phyloP scores from a whole-genome alignment of 2,113 vertebrate genomes.

The Cryptoleucopteryx plumbea region DNA sequence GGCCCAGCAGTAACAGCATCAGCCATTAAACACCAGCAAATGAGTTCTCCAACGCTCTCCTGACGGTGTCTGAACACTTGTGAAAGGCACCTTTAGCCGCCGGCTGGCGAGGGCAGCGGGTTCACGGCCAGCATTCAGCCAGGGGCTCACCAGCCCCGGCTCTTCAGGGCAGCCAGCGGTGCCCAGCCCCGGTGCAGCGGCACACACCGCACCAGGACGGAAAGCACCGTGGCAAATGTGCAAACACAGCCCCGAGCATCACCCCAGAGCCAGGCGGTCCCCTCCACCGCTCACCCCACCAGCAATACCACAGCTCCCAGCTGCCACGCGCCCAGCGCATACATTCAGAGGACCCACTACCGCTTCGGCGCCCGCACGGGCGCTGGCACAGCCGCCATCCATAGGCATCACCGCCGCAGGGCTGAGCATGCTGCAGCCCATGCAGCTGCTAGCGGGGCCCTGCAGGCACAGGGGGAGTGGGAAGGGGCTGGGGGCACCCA shows the following conservation, averaged over 20 bases:
- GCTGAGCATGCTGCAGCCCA: accelerated
- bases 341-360: neutral
- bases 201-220: neutral
- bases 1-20: neutral
- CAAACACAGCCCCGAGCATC: neutral
- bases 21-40: neutral
- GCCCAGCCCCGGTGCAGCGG: neutral
- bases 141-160: too few species aligned
- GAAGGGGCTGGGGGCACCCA: neutral
- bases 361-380: accelerated
- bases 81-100: neutral
- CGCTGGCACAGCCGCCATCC: accelerated
- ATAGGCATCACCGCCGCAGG: accelerated
- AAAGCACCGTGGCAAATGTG: accelerated
- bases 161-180: neutral
- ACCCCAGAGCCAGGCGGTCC: accelerated
- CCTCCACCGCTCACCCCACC: neutral
- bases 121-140: neutral
- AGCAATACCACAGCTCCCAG: neutral
- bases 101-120: neutral
- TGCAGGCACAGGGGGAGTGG: accelerated
- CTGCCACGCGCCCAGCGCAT: accelerated
- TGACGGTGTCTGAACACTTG: neutral
- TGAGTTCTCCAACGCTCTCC: neutral
- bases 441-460: neutral